Evolutionary conservation across 2,888 invertebrate genomes (phyloP).

Genomic region (Tipula vernalis): DNA sequence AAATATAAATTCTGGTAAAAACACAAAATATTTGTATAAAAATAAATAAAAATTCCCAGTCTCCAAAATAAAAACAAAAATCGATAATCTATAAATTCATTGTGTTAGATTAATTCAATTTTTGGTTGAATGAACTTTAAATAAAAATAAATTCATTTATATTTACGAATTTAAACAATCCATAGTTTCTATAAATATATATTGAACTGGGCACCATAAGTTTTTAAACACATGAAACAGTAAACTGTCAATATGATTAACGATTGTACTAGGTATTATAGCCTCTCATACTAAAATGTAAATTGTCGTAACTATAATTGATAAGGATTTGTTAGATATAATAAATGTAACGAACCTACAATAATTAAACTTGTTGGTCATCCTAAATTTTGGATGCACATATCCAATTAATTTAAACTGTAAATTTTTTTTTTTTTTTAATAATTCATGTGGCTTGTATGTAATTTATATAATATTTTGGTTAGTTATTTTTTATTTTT

Average conservation of each 20-base stretch:
- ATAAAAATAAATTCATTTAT: background rate
- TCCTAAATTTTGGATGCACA: background rate
- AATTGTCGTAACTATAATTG: too few species aligned
- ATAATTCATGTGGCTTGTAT: background rate
- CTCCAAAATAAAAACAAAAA: background rate
- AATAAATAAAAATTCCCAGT: background rate
- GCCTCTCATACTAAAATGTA: too few species aligned
- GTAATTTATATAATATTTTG: background rate
- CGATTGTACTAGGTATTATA: too few species aligned
- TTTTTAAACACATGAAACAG: too few species aligned
- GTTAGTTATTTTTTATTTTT: background rate
- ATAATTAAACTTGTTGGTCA: background rate
- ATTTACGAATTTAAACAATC: background rate
- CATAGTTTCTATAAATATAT: background rate
- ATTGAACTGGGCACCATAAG: too few species aligned
- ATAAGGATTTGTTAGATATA: too few species aligned
- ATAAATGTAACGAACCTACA: too few species aligned
- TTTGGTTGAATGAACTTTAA: background rate
- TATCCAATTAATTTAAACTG: background rate
- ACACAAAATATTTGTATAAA: background rate
- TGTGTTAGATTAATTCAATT: background rate
- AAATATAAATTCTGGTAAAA: background rate
- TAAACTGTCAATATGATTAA: too few species aligned
- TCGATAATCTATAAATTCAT: background rate
- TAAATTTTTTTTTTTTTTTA: background rate